These are phyloP conservation scores for Gonatopus flavifemur DNA, from an alignment of 1,140 invertebrate species.

Conservation along the genomic window DNA sequence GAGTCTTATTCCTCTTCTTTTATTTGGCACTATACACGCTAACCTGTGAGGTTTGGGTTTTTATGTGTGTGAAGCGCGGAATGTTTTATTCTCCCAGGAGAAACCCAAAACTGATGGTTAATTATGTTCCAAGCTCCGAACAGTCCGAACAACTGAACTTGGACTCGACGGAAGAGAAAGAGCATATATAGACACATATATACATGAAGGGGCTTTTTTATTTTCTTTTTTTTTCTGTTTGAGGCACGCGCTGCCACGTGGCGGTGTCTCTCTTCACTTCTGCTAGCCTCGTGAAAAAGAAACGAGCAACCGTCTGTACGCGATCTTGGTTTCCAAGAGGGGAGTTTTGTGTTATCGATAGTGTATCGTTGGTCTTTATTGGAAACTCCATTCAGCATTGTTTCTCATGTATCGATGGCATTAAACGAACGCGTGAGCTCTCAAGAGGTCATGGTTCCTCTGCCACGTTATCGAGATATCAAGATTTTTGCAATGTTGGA, in stretches of 20 bases:
- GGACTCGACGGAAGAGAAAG: conserved; percentile 25
- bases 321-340: conserved; percentile 11
- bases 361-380: conserved; percentile 7
- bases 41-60: too few relatives aligned
- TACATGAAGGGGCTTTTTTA: conserved; percentile 53
- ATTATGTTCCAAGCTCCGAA: conserved; percentile 51
- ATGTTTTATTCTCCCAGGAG: conserved; percentile 34
- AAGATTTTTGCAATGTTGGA: too few relatives aligned
- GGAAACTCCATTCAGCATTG: not conserved
- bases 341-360: conserved; percentile 48
- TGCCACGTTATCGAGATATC: too few relatives aligned
- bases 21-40: too few relatives aligned
- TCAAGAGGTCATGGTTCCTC: too few relatives aligned
- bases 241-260: conserved; percentile 57
- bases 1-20: too few relatives aligned
- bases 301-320: conserved; percentile 39
- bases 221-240: too few relatives aligned
- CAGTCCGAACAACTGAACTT: conserved; percentile 30
- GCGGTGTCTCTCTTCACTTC: too few relatives aligned
- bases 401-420: not conserved
- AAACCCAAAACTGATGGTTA: conserved; percentile 59
- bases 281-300: conserved; percentile 37
- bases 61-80: too few relatives aligned
- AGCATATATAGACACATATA: too few relatives aligned
- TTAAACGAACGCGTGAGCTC: too few relatives aligned